Evolutionary conservation across 2,797 vertebrate species (phyloP).

Genomic region (Arrhamphus sclerolepis): DNA sequence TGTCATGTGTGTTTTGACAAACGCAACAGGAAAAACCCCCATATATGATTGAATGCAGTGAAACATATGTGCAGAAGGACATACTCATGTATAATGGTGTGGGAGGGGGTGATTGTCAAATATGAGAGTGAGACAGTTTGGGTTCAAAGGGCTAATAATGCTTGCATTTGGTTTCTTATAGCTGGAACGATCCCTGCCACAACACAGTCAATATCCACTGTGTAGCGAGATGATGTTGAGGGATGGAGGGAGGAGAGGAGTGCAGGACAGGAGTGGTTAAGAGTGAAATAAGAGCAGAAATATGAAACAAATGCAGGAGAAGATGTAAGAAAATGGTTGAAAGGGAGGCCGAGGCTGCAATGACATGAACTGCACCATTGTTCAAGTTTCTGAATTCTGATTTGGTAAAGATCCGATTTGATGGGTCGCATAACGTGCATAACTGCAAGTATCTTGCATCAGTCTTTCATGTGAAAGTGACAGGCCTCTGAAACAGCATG

Average conservation of each 20-base stretch:
- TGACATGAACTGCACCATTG: too few relatives aligned
- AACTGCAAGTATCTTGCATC: too few relatives aligned
- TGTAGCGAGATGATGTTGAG: not conserved
- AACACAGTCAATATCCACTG: constrained; percentile 45
- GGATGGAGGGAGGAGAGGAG: constrained; percentile 26
- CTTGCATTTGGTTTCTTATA: constrained; percentile 51
- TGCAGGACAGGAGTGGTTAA: constrained; percentile 16
- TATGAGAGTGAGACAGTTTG: constrained; percentile 32
- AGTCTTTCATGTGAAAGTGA: too few relatives aligned
- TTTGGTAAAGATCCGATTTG: too few relatives aligned
- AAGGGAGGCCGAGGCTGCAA: not conserved
- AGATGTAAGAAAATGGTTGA: constrained; percentile 29
- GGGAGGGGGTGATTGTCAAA: constrained; percentile 35
- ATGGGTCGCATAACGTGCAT: too few relatives aligned
- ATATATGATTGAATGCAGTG: constrained; percentile 51
- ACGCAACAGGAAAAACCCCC: constrained; percentile 11
- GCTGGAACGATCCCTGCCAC: constrained; percentile 29
- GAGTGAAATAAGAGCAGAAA: constrained; percentile 29
- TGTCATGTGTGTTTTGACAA: constrained; percentile 20
- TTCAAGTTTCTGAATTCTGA: too few relatives aligned
- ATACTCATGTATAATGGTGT: constrained; percentile 17
- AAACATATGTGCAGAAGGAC: constrained; percentile 37
- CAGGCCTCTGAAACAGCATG: too few relatives aligned
- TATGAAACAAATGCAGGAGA: constrained; percentile 26
- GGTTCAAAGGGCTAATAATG: constrained; percentile 68